Evolutionary conservation across 2,113 vertebrate genomes (phyloP), one percentile per base, ranked within the genome.

Genomic region (Mesoclemmys tuberculata): DNA sequence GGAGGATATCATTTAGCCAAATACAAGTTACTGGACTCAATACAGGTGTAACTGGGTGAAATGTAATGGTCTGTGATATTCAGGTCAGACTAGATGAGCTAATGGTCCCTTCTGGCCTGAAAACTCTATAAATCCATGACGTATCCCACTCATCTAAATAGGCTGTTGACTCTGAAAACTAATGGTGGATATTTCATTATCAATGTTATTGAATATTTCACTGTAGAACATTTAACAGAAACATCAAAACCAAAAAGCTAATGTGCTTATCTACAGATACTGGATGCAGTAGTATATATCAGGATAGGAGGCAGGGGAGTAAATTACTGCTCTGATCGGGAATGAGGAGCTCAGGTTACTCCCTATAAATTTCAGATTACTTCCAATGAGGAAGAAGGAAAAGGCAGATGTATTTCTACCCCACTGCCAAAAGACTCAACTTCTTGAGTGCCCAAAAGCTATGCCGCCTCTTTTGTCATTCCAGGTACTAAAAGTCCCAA

Each of bases 401-500:
- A 21, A 38, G n/a, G 21, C 35, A 38, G n/a, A 71, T 38, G n/a
- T 18, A 71, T 71, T 71, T 71, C n/a, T 38, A 41, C 68, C 8
- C 35, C 19, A 38, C 68, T 38, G 35, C 18, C 68, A 71, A 61
- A 61, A 61, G 29, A 31, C 6, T 38, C 64, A 22, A 22, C 35
- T 22, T 38, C 35, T 21, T 71, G 68, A 31, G 19, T 71, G 35
- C 68, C 68, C n/a, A 41, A 71, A 41, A 71, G 10, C 8, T 38
- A 71, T n/a, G 10, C 35, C 27, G 10, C 11, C 26, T 7, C 18
- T 22, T 5, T 1, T 8, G 27, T 52, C 78, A n/a, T 54, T 38
- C 55, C 3, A 0, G 24, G 3, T 8, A 51, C 81, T 49, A 35
- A 38, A 26, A 0, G 12, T 48, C 14, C 0, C 0, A 27, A 10